These are phyloP conservation scores for Ploceus nigricollis DNA, from an alignment of 2,113 vertebrate genomes.

Conservation along the genomic window DNA sequence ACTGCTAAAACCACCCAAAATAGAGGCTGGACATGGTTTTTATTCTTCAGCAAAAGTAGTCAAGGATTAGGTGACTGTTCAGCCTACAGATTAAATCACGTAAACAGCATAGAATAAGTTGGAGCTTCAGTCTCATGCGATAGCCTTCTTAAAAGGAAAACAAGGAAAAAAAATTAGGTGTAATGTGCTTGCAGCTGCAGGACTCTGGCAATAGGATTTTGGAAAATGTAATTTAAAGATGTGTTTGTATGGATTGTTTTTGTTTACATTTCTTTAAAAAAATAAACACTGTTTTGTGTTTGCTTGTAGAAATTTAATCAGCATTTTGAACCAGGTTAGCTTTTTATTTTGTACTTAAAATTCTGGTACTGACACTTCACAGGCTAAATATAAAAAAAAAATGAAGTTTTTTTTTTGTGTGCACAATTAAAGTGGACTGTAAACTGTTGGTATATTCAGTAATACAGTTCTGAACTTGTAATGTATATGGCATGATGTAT, in stretches of 20 bases:
- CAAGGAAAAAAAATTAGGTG: conserved; percentile 29
- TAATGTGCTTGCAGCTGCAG: conserved; percentile 74
- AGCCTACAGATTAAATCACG: conserved; percentile 69
- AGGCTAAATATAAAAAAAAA: conserved; percentile 80
- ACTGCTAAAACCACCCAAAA: conserved; percentile 84
- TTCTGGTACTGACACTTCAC: conserved; percentile 88
- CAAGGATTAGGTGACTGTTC: conserved; percentile 75
- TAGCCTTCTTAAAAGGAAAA: conserved; percentile 67
- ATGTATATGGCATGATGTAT: conserved; percentile 99
- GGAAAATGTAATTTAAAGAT: conserved; percentile 78
- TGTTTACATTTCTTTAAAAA: conserved; percentile 87
- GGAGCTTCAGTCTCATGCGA: conserved; percentile 47
- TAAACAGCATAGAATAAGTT: conserved; percentile 63
- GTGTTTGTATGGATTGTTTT: conserved; percentile 82
- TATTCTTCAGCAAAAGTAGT: conserved; percentile 76
- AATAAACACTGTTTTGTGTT: conserved; percentile 81
- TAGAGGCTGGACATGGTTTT: conserved; percentile 73
- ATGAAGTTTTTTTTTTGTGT: conserved; percentile 84
- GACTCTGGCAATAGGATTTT: conserved; percentile 75
- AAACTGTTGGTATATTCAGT: conserved; percentile 79
- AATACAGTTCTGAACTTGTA: conserved; percentile 88
- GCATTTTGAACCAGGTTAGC: conserved; percentile 79
- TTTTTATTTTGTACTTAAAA: conserved; percentile 80
- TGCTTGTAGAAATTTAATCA: conserved; percentile 81
- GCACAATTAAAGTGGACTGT: conserved; percentile 91